Percentiles rank a stretch among this genome's conserved stretches.
phyloP scores from a whole-genome alignment of 37 sponge, comb jelly and placozoan genomes.

The Beroe forskalii region DNA sequence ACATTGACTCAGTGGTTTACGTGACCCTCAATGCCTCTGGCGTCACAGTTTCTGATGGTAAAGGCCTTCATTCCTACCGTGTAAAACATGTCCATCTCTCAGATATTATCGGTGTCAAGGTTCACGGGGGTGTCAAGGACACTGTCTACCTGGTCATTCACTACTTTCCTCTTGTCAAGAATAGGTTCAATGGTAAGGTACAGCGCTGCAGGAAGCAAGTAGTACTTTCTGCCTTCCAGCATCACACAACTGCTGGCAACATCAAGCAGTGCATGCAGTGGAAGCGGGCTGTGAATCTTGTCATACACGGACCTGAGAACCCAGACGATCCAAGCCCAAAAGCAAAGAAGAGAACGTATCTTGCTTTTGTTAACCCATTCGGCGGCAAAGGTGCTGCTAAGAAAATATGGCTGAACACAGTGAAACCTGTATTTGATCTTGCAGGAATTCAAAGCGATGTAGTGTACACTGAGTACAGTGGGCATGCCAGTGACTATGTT shows the following conservation, averaged over 20 bases:
- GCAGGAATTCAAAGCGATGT: constrained; percentile 50
- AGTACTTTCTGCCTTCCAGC: constrained; percentile 23
- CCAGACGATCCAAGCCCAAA: neutral
- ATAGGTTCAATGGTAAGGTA: constrained; percentile 58
- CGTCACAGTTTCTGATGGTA: neutral
- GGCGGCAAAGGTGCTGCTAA: constrained; percentile 23
- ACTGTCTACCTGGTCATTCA: constrained; percentile 22
- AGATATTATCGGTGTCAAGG: constrained; percentile 40
- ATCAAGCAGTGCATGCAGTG: constrained; percentile 34
- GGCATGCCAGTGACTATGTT: constrained; percentile 34
- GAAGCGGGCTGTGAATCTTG: neutral
- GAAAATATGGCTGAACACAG: constrained; percentile 42
- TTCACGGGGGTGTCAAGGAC: constrained; percentile 17
- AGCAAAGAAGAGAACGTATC: constrained; percentile 2
- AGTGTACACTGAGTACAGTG: constrained; percentile 63
- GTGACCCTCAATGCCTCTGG: constrained; percentile 1
- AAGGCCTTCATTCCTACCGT: neutral
- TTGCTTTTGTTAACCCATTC: constrained; percentile 6
- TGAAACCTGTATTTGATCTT: constrained; percentile 29
- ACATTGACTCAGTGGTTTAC: neutral
- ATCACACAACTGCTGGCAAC: neutral
- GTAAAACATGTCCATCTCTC: constrained; percentile 19
- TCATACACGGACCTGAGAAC: neutral
- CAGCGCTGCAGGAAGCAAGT: constrained; percentile 52
- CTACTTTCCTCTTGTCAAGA: constrained; percentile 41